These are phyloP conservation scores for Mesocricetus auratus DNA, from an alignment of 2,113 vertebrate species.

Conservation along the genomic window DNA sequence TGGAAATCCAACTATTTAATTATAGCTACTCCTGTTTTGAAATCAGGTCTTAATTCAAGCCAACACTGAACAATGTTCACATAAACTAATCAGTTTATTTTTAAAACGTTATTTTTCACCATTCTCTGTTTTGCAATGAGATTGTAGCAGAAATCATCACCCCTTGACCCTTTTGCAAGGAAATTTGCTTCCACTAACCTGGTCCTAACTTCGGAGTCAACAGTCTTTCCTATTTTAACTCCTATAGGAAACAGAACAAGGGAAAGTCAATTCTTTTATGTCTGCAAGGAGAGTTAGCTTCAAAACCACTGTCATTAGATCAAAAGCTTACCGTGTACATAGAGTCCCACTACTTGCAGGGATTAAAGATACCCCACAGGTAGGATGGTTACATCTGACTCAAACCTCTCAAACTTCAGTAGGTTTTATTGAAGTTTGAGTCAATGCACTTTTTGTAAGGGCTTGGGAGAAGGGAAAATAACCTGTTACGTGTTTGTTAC, in stretches of 20 bases:
- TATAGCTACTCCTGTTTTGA: not conserved
- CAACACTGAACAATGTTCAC: conserved; percentile 38
- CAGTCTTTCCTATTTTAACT: conserved; percentile 67
- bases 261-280: conserved; percentile 81
- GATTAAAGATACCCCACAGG: conserved; percentile 84
- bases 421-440: conserved; percentile 79
- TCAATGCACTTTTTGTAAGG: conserved; percentile 62
- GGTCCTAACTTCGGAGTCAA: conserved; percentile 48
- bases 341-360: conserved; percentile 73
- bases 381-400: conserved; percentile 78
- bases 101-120: not conserved
- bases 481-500: conserved; percentile 67
- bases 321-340: conserved; percentile 82
- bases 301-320: conserved; percentile 83
- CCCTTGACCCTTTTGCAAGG: not conserved
- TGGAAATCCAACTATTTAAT: not conserved
- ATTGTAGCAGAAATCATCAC: not conserved
- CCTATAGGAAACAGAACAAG: conserved; percentile 82
- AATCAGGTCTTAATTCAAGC: conserved; percentile 13
- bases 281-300: conserved; percentile 78
- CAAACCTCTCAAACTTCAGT: conserved; percentile 79
- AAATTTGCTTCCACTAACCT: conserved; percentile 29
- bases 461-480: not conserved
- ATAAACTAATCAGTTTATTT: conserved; percentile 41
- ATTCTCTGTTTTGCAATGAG: conserved; percentile 6